Evolutionary conservation across 2,888 invertebrate genomes (phyloP).

Genomic region (Agrochola lychnidis): DNA sequence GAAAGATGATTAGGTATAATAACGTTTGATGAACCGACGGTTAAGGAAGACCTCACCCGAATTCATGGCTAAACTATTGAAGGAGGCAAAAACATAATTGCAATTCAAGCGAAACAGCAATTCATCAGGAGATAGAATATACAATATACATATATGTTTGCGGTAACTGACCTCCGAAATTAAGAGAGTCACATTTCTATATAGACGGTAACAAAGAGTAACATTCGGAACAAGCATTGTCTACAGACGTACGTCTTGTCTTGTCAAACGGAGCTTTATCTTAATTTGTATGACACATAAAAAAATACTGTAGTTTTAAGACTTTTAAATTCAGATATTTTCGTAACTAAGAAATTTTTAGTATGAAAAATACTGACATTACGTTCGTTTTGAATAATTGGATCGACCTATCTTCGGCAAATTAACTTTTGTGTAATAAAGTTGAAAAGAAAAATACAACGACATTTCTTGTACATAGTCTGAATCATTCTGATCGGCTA

Average conservation of each 20-base stretch:
- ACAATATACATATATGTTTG: slow-evolving; percentile 17
- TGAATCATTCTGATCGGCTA: not conserved
- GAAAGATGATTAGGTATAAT: not conserved
- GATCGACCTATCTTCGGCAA: not conserved
- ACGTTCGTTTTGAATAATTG: not conserved
- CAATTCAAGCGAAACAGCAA: slow-evolving; percentile 42
- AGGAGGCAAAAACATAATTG: slow-evolving; percentile 60
- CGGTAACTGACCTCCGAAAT: slow-evolving; percentile 61
- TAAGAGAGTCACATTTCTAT: slow-evolving; percentile 26
- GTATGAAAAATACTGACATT: not conserved
- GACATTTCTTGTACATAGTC: not conserved
- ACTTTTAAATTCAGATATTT: not conserved
- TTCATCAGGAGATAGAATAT: slow-evolving; percentile 35
- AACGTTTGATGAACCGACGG: slow-evolving; percentile 5
- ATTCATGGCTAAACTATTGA: slow-evolving; percentile 34
- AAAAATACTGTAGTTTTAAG: slow-evolving; percentile 24
- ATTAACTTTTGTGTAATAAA: not conserved
- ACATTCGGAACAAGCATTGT: slow-evolving; percentile 57
- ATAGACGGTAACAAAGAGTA: slow-evolving; percentile 35
- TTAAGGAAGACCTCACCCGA: slow-evolving; percentile 49
- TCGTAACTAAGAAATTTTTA: not conserved
- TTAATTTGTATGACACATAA: slow-evolving; percentile 25
- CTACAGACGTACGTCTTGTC: slow-evolving; percentile 56
- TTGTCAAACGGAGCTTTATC: slow-evolving; percentile 23
- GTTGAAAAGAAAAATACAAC: not conserved